A percentile compares a stretch with the other conserved stretches of the same genome.
Conservation (phyloP, 2,113 vertebrate genomes). For the Erythrocercus mccallii region DNA sequence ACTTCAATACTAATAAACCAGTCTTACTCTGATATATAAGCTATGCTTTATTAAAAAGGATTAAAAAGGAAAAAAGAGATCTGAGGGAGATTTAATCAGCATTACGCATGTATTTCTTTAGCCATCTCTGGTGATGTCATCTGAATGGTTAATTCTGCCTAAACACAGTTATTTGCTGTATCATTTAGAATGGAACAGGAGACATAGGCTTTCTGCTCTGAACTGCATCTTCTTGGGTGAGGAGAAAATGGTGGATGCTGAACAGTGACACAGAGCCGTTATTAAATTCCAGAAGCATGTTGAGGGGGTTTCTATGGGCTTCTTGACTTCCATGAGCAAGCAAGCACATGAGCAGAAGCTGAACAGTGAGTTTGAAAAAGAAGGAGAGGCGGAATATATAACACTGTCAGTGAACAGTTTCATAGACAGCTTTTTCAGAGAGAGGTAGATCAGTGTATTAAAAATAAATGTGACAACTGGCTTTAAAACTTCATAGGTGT, state of each 20-base stretch:
- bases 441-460: background rate
- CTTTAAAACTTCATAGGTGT: background rate
- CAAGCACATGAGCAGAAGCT: background rate
- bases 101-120: background rate
- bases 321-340: background rate
- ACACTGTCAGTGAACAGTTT: background rate
- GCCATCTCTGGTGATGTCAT: background rate
- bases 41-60: background rate
- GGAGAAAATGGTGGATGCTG: background rate
- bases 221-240: background rate
- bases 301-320: background rate
- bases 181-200: background rate
- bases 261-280: background rate
- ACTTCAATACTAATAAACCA: constrained; percentile 17
- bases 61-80: background rate
- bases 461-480: background rate
- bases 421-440: background rate
- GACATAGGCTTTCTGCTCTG: background rate
- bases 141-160: background rate
- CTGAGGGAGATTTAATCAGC: background rate
- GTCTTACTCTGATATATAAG: background rate
- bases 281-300: background rate
- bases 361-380: background rate
- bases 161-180: background rate
- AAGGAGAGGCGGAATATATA: background rate